A percentile compares a stretch with the other conserved stretches of the same genome.
phyloP scores from a whole-genome alignment of 2,113 vertebrate genomes.

The Mellivora capensis region DNA sequence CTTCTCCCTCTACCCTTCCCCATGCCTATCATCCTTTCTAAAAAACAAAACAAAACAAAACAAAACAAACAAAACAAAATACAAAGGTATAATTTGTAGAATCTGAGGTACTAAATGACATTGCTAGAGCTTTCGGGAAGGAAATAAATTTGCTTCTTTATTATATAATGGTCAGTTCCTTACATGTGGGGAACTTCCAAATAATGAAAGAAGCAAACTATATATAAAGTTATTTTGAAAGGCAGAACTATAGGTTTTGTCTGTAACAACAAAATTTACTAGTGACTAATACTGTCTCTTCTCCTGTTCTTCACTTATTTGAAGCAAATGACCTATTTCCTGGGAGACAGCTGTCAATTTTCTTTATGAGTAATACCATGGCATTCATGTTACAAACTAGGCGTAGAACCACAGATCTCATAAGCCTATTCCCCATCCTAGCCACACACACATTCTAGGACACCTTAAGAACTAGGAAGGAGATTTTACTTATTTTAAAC shows the following conservation, averaged over 20 bases:
- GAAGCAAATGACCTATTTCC: conserved; percentile 38
- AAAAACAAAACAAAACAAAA: not conserved
- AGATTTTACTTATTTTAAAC: conserved; percentile 43
- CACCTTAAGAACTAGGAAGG: conserved; percentile 40
- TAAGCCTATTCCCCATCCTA: not conserved
- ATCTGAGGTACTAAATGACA: not conserved
- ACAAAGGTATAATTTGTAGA: not conserved
- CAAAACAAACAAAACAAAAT: too few species aligned
- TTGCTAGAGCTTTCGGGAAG: not conserved
- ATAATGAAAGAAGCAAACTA: not conserved
- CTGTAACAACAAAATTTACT: conserved; percentile 39
- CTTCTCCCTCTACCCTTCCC: not conserved
- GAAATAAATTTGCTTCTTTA: conserved; percentile 10
- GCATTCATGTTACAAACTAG: not conserved
- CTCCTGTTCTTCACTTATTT: not conserved
- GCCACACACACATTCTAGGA: too few species aligned
- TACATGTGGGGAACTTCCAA: not conserved
- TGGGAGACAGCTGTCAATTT: not conserved
- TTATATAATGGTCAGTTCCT: not conserved
- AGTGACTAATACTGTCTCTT: not conserved
- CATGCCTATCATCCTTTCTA: not conserved
- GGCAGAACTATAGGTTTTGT: not conserved
- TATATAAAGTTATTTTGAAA: conserved; percentile 28
- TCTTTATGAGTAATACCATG: not conserved
- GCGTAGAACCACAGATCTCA: not conserved